Base-by-base conservation (phyloP, 2,113 vertebrate genomes). In the Pangasianodon gigas region DNA sequence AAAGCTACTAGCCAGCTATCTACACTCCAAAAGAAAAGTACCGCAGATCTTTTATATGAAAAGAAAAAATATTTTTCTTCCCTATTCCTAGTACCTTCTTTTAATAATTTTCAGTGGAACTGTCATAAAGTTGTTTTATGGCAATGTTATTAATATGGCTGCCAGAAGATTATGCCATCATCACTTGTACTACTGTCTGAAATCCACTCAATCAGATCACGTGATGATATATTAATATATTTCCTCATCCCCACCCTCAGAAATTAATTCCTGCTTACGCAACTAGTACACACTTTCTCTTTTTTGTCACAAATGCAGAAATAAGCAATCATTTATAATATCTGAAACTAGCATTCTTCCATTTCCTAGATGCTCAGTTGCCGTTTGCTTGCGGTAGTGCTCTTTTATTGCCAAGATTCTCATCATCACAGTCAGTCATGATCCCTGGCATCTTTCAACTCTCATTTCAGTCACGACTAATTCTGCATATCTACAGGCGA, bases 291-390 rank as follows among this genome's bases (percentile, higher is more conserved):
- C 41, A 46, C 41, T 26, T 62, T 13, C 54, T 80, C 13, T 67
- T 21, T 79, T 58, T 54, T 1, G 8, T 48, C 54, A 82, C 74
- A 80, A 51, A 56, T 80, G 58, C 62, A 67, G 60, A 58, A 32
- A 86, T 69, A 54, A 52, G 77, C 71, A 32, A 58, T 89, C 46
- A 84, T 77, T 79, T 60, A 60, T 87, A 77, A 60, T 77, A 16
- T 41, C 14, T 77, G 44, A 67, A 81, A 82, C 77, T 51, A 46
- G 21, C 74, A 65, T 32, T 21, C 75, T 37, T 44, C 41, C 44
- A 32, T 62, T 60, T 16, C 26, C 7, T 32, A 69, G n/a, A 69
- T 19, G 2, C 48, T 56, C 32, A 5, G 6, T 18, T 41, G 77
- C 69, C 60, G 37, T 82, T 60, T 44, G 48, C 21, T 52, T 41